Evolutionary conservation across 1,140 invertebrate species (phyloP).

Genomic region (Pristionchus pacificus): DNA sequence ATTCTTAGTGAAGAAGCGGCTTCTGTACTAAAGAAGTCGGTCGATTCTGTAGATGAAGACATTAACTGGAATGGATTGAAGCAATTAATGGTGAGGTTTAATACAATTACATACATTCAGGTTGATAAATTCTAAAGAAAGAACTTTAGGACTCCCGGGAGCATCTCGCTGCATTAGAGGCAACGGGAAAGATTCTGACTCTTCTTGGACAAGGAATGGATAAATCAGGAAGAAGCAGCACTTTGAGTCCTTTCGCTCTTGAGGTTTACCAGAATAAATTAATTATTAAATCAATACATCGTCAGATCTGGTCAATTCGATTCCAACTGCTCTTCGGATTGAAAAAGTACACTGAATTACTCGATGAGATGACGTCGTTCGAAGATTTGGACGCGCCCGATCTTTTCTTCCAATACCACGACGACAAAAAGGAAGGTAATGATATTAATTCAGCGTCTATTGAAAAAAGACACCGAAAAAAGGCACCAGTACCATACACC

Average conservation of each 20-base stretch:
- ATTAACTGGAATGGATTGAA: constrained; percentile 1
- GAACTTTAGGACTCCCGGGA: too few relatives aligned
- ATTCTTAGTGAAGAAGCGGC: too few relatives aligned
- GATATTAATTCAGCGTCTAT: constrained; percentile 13
- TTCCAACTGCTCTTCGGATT: constrained; percentile 47
- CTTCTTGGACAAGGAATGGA: constrained; percentile 32
- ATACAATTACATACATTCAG: background rate
- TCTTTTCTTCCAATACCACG: constrained; percentile 43
- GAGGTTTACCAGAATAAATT: constrained; percentile 16
- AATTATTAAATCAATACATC: too few relatives aligned
- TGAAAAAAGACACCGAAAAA: too few relatives aligned
- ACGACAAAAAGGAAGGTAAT: constrained; percentile 1
- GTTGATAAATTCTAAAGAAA: too few relatives aligned
- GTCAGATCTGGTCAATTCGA: constrained; percentile 44
- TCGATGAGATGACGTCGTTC: constrained; percentile 43
- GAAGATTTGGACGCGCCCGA: constrained; percentile 50
- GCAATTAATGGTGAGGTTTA: background rate
- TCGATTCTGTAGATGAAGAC: too few relatives aligned
- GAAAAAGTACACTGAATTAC: constrained; percentile 37
- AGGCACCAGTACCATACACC: too few relatives aligned
- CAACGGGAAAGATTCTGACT: constrained; percentile 28
- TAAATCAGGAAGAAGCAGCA: constrained; percentile 21
- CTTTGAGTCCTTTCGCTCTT: background rate
- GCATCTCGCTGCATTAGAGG: constrained; percentile 20
- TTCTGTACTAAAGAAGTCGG: too few relatives aligned